Evolutionary conservation across 2,888 invertebrate genomes (phyloP).

Genomic region (Marronus borbonicus): DNA sequence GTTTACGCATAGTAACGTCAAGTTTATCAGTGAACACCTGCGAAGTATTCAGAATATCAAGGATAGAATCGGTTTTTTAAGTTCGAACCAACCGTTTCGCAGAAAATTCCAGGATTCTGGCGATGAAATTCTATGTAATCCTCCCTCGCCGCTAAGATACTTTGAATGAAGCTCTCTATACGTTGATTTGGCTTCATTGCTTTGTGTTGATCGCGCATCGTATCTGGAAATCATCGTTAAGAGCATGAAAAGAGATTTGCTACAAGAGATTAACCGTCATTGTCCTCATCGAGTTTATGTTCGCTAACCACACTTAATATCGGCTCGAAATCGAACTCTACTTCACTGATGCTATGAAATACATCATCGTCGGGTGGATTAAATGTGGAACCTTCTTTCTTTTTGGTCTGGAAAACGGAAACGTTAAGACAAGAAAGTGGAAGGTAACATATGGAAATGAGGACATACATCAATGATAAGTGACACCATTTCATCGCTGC

Average conservation of each 20-base stretch:
- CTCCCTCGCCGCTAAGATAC: constrained; percentile 23
- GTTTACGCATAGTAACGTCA: constrained; percentile 55
- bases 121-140: constrained; percentile 62
- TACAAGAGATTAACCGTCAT: neutral
- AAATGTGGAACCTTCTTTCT: constrained; percentile 19
- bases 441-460: neutral
- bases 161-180: constrained; percentile 34
- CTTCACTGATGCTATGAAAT: constrained; percentile 50
- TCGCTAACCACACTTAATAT: constrained; percentile 47
- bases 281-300: neutral
- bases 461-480: neutral
- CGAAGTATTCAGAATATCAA: constrained; percentile 35
- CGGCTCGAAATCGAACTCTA: constrained; percentile 32
- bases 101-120: constrained; percentile 66
- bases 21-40: constrained; percentile 61
- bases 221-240: constrained; percentile 3
- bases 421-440: too few relatives aligned
- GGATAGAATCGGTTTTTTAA: neutral
- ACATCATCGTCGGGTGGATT: constrained; percentile 9
- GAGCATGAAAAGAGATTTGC: too few relatives aligned
- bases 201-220: neutral
- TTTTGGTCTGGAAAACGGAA: neutral
- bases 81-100: constrained; percentile 60
- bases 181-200: constrained; percentile 29
- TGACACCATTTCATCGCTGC: constrained; percentile 19